These are phyloP conservation scores for Andrena praecox DNA, from an alignment of 2,888 invertebrate species.

Conservation along the genomic window DNA sequence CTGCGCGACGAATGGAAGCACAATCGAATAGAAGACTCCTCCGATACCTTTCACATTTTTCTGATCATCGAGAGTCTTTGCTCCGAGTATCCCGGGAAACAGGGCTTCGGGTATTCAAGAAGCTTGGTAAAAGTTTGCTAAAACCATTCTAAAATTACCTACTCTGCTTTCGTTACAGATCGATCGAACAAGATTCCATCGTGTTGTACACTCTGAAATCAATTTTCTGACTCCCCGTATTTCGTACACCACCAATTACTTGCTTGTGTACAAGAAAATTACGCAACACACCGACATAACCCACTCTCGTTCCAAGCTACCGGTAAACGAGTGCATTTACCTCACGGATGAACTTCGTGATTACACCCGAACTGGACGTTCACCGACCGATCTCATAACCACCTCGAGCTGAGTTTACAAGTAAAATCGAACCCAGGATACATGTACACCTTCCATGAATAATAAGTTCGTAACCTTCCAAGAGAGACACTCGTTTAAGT, in stretches of 20 bases:
- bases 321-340: background rate
- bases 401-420: no score
- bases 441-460: background rate
- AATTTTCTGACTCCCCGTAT: background rate
- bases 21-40: background rate
- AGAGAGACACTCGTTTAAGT: background rate
- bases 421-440: no score
- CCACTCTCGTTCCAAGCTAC: background rate
- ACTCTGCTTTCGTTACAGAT: background rate
- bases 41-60: background rate
- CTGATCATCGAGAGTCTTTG: background rate
- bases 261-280: background rate
- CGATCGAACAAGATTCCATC: background rate
- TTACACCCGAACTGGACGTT: no score
- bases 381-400: no score
- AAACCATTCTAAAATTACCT: no score
- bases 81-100: background rate
- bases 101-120: background rate
- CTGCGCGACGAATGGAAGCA: constrained; percentile 39
- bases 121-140: background rate
- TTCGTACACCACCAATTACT: background rate
- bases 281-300: background rate
- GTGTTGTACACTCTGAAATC: background rate
- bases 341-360: no score
- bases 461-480: background rate